A percentile compares a stretch with the other conserved stretches of the same genome.
Conservation (phyloP, 1,140 invertebrate species). For the Anoplolepis gracilipes region DNA sequence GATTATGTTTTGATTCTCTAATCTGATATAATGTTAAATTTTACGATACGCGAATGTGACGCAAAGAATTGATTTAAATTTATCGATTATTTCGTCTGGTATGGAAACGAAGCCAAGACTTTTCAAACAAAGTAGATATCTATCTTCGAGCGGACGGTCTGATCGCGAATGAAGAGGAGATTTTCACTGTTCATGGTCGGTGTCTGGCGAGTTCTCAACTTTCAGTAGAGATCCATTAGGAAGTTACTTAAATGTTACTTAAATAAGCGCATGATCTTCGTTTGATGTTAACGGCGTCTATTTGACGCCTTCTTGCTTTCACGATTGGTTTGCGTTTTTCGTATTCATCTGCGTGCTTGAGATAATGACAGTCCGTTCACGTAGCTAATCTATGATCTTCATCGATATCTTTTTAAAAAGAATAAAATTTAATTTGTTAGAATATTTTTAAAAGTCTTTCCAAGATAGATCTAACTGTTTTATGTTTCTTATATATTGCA, state of each 20-base stretch:
- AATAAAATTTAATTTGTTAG: not conserved
- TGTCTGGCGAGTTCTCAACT: conserved; percentile 73
- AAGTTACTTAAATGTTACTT: conserved; percentile 79
- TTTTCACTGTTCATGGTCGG: conserved; percentile 40
- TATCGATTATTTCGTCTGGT: conserved; percentile 38
- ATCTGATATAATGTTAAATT: conserved; percentile 16
- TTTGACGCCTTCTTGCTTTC: conserved; percentile 54
- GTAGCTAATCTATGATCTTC: conserved; percentile 18
- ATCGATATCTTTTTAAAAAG: not conserved
- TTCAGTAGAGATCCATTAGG: conserved; percentile 73
- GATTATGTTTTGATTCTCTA: conserved; percentile 4
- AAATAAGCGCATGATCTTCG: conserved; percentile 69
- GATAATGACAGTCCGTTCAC: not conserved
- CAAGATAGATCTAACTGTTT: not conserved
- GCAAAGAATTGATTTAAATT: not conserved
- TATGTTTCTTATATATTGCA: not conserved
- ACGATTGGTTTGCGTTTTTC: conserved; percentile 23
- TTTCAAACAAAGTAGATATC: conserved; percentile 41
- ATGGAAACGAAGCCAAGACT: not conserved
- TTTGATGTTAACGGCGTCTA: conserved; percentile 59
- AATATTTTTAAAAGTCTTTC: not conserved
- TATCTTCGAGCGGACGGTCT: not conserved
- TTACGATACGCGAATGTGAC: not conserved
- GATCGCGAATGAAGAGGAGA: conserved; percentile 37
- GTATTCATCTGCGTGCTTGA: conserved; percentile 5